phyloP scores from a whole-genome alignment of 2,888 invertebrate species.

The Arge pagana region DNA sequence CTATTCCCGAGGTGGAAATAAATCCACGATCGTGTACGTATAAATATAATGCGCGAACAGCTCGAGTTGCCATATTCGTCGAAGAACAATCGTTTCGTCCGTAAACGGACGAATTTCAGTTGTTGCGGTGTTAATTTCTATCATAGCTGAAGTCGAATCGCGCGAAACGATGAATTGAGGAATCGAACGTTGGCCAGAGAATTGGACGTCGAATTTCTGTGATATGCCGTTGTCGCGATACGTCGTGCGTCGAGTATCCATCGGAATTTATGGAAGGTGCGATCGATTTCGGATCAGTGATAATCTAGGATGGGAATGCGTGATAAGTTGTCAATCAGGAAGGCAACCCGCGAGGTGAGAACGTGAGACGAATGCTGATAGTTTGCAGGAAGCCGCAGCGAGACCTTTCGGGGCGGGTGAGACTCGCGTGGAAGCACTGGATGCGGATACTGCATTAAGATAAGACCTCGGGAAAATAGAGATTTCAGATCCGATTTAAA shows the following conservation, averaged over 20 bases:
- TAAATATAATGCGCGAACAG: too few species aligned
- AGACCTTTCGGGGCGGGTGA: not conserved
- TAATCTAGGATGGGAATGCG: constrained; percentile 2
- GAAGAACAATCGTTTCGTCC: too few species aligned
- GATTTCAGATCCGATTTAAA: constrained; percentile 13
- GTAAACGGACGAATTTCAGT: too few species aligned
- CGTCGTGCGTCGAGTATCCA: not conserved
- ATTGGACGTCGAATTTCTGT: too few species aligned
- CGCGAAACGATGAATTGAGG: too few species aligned
- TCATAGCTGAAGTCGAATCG: too few species aligned
- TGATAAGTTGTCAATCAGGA: constrained; percentile 10
- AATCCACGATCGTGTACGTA: too few species aligned
- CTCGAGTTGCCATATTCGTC: too few species aligned
- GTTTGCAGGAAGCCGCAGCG: not conserved
- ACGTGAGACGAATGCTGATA: constrained; percentile 15
- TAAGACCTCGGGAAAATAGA: constrained; percentile 11
- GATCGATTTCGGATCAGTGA: constrained; percentile 4
- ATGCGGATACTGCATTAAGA: constrained; percentile 14
- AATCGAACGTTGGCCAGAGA: too few species aligned
- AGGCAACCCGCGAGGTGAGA: not conserved
- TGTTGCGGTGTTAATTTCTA: too few species aligned
- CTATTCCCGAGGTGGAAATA: too few species aligned
- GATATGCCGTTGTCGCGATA: too few species aligned
- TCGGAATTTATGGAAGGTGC: not conserved
- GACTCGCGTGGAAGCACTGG: not conserved